Base-by-base conservation (phyloP, 2,797 vertebrate species). In the Characodon lateralis region DNA sequence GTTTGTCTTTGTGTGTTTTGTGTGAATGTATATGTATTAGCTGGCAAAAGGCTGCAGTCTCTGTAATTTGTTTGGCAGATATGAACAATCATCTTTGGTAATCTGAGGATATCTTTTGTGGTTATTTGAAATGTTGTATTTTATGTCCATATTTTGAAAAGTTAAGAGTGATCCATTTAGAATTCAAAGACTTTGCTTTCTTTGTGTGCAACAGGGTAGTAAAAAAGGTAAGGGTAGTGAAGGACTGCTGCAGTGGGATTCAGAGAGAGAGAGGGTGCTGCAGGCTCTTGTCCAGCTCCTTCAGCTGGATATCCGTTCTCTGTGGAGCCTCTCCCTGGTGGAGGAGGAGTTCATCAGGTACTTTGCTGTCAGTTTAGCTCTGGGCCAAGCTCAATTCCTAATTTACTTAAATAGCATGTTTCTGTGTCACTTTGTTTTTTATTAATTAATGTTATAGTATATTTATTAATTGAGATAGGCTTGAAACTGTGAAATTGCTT, bases 321-420 rank as follows among this genome's bases (percentile, higher is more conserved):
- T 99, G 12, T 99, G 98, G 98, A 96, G 78, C 82, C 95, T 97
- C 77, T 97, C 96, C 0, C 50, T 95, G 28, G 96, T 98, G 43
- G 98, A 99, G 83, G 98, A 99, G 89, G 97, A 99, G 61, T 98
- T 99, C 91, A 93, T 97, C 87, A 97, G 97, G 98, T 98, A 92
- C 65, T 72, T 0, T 46, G 14, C 7, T 77, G 55, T 43, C 50
- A 26, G 3, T 4, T 35, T 20, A 63, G 26, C 18, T 48, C 55
- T 81, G 41, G 26, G 24, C 6, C 20, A 43, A 56, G 55, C 8
- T 58, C 20, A 73, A 1, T 18, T 65, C 55, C 74, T 46, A 48
- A 82, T 76, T 75, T 24, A 68, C 39, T 43, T 24, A 2, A 22
- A 41, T 68, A 8, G 5, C 5, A 6, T 68, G 9, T 18, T 28